Evolutionary conservation across 1,140 invertebrate species (phyloP).

Genomic region (Cotesia vestalis): DNA sequence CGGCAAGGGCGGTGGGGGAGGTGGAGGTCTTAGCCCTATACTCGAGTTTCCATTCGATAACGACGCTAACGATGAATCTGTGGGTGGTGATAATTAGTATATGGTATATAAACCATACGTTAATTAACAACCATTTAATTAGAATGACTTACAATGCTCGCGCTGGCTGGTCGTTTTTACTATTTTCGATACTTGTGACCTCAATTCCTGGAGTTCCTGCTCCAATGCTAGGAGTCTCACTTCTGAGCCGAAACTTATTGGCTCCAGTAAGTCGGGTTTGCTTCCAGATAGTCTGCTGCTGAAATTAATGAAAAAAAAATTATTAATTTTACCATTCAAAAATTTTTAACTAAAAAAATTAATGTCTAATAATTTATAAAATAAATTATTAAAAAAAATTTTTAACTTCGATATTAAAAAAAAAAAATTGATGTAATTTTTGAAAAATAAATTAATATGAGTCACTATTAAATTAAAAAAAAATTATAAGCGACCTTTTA

Average conservation of each 20-base stretch:
- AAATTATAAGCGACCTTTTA: no score
- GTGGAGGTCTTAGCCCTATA: slow-evolving; percentile 38
- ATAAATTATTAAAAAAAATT: no score
- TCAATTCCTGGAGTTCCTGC: slow-evolving; percentile 62
- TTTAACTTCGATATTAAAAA: no score
- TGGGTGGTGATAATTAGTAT: neutral
- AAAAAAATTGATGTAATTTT: no score
- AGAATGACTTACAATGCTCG: slow-evolving; percentile 46
- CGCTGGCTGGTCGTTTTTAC: slow-evolving; percentile 56
- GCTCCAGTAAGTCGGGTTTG: slow-evolving; percentile 62
- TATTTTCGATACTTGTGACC: slow-evolving; percentile 61
- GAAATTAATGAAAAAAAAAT: slow-evolving; percentile 6
- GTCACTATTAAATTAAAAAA: no score
- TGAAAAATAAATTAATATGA: no score
- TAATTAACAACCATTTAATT: slow-evolving; percentile 17
- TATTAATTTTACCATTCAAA: neutral
- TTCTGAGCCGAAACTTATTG: slow-evolving; percentile 65
- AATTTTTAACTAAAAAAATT: slow-evolving; percentile 25
- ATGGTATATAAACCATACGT: neutral
- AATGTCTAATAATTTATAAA: slow-evolving; percentile 1
- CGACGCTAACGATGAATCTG: slow-evolving; percentile 48
- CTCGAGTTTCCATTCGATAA: slow-evolving; percentile 48
- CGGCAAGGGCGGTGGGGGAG: slow-evolving; percentile 55
- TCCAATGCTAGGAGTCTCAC: slow-evolving; percentile 61
- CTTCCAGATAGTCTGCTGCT: slow-evolving; percentile 55